Evolutionary conservation across 2,113 vertebrate species (phyloP).

Genomic region (Varanus salvator): DNA sequence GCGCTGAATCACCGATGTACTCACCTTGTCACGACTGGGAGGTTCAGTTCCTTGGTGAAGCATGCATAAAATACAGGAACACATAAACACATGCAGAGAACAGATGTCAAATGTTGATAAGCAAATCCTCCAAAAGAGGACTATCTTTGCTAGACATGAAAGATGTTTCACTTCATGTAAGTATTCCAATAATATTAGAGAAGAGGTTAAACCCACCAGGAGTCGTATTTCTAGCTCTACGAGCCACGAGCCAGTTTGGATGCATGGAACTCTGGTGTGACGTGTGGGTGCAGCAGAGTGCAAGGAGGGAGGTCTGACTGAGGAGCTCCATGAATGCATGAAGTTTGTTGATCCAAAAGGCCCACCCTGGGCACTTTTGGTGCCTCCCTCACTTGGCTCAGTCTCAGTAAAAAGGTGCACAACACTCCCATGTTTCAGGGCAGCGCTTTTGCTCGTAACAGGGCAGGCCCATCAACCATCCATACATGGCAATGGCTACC

Average conservation of each 20-base stretch:
- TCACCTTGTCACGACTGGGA: conserved; percentile 57
- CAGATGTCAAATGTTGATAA: conserved; percentile 41
- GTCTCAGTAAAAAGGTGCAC: not conserved
- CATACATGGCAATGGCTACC: too few species aligned
- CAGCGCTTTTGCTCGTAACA: too few species aligned
- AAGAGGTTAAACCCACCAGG: not conserved
- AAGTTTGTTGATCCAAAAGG: not conserved
- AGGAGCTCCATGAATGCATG: not conserved
- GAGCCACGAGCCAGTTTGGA: too few species aligned
- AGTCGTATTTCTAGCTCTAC: not conserved
- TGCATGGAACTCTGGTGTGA: not conserved
- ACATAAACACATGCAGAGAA: conserved; percentile 39
- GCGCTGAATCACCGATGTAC: not conserved
- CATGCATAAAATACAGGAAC: conserved; percentile 64
- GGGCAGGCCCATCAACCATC: not conserved
- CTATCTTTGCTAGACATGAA: conserved; percentile 26
- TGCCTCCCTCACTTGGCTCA: too few species aligned
- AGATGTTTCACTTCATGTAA: not conserved
- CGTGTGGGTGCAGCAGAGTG: not conserved
- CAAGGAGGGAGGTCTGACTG: not conserved
- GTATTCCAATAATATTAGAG: not conserved
- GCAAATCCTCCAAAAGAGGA: conserved; percentile 37
- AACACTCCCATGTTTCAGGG: not conserved
- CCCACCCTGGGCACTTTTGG: not conserved
- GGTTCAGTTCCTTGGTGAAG: conserved; percentile 61